Evolutionary conservation across 2,888 invertebrate genomes (phyloP).

Genomic region (Drosophila imparisetae): DNA sequence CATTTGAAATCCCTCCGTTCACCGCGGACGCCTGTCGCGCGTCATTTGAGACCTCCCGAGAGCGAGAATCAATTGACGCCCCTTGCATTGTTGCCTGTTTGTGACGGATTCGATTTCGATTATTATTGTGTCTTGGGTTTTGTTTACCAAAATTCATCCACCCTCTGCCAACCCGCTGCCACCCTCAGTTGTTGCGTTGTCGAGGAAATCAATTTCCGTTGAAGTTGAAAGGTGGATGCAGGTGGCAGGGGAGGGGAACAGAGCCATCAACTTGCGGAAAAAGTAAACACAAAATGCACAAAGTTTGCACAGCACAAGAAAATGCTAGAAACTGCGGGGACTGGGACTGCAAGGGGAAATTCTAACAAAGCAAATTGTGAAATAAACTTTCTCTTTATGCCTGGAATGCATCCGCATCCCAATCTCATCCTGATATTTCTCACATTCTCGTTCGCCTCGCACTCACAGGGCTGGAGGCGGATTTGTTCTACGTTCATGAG

Average conservation of each 20-base stretch:
- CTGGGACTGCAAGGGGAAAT: slow-evolving; percentile 8
- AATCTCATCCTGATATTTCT: slow-evolving; percentile 16
- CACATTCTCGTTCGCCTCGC: slow-evolving; percentile 63
- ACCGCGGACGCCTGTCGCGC: slow-evolving; percentile 31
- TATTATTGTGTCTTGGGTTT: slow-evolving; percentile 71
- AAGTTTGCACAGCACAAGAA: slow-evolving; percentile 61
- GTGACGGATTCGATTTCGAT: slow-evolving; percentile 76
- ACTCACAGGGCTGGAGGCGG: slow-evolving; percentile 88
- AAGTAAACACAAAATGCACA: slow-evolving; percentile 66
- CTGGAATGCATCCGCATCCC: slow-evolving; percentile 57
- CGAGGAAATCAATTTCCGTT: slow-evolving; percentile 74
- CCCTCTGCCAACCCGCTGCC: slow-evolving; percentile 8
- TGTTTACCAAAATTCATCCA: slow-evolving; percentile 60
- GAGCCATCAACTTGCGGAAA: slow-evolving; percentile 47
- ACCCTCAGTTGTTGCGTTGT: slow-evolving; percentile 4
- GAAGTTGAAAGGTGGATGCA: slow-evolving; percentile 27
- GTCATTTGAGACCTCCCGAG: slow-evolving; percentile 33
- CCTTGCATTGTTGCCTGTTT: slow-evolving; percentile 59
- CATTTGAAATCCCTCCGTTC: background rate
- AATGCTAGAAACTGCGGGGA: slow-evolving; percentile 3
- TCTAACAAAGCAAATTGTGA: slow-evolving; percentile 68
- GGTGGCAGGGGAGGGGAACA: background rate
- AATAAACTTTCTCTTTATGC: slow-evolving; percentile 63
- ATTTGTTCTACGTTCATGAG: slow-evolving; percentile 92
- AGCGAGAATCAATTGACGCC: slow-evolving; percentile 41